Evolutionary conservation across 2,113 vertebrate species (phyloP).

Genomic region (Microcebus griseorufus): DNA sequence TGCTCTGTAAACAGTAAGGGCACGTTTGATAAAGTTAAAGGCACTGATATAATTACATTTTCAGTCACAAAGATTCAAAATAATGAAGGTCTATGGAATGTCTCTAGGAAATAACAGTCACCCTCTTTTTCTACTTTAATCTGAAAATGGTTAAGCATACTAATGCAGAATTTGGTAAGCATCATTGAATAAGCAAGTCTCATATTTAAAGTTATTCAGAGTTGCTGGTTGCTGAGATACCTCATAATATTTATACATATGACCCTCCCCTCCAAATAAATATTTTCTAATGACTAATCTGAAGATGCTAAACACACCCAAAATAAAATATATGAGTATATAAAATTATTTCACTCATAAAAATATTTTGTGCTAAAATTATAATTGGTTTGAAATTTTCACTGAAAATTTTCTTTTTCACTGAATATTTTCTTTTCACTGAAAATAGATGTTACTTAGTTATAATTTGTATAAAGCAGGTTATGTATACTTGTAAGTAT

Average conservation of each 20-base stretch:
- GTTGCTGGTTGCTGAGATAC: not conserved
- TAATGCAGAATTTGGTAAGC: not conserved
- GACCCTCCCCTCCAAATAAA: not conserved
- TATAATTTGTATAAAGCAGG: not conserved
- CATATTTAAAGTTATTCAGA: not conserved
- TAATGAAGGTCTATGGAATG: not conserved
- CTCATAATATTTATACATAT: not conserved
- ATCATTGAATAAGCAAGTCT: not conserved
- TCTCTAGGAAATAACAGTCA: not conserved
- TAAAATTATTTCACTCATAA: not conserved
- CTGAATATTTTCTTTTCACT: not conserved
- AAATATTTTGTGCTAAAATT: not conserved
- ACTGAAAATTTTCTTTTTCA: not conserved
- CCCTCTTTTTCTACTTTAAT: not conserved
- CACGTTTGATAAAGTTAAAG: not conserved
- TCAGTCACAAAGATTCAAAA: not conserved
- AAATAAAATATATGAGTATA: not conserved
- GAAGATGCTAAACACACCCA: not conserved
- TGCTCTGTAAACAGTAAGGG: not conserved
- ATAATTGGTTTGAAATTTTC: not conserved
- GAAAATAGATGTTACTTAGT: not conserved
- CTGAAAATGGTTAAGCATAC: not conserved
- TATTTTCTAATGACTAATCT: not conserved
- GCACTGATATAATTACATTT: not conserved
- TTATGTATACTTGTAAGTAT: not conserved